These are phyloP conservation scores for Tenthredo distinguenda DNA, from an alignment of 2,888 invertebrate genomes.

Conservation along the genomic window DNA sequence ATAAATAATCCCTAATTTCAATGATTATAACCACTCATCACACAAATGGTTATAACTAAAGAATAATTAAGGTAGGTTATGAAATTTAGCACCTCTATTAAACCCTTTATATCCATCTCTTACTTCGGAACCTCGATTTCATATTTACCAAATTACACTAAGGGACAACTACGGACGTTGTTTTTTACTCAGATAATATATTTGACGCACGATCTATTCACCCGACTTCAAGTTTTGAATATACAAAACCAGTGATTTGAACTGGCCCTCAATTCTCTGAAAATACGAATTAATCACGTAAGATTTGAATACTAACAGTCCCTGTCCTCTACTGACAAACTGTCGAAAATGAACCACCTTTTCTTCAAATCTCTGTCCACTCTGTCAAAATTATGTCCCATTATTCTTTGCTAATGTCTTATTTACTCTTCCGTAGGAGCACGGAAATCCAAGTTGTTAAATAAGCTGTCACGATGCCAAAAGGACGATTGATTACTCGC, in stretches of 20 bases:
- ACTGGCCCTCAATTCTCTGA: background rate
- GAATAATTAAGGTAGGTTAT: background rate
- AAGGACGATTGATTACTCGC: slow-evolving; percentile 66
- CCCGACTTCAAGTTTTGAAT: background rate
- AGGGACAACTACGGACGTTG: background rate
- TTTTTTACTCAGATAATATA: background rate
- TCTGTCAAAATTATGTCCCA: background rate
- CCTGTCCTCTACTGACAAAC: background rate
- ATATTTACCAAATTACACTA: background rate
- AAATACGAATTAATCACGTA: background rate
- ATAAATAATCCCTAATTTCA: background rate
- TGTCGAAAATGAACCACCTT: background rate
- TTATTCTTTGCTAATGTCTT: no score
- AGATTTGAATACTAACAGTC: background rate
- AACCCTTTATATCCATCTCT: background rate
- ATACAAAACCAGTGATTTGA: background rate
- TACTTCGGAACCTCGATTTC: background rate
- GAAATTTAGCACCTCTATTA: background rate
- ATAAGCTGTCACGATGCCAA: slow-evolving; percentile 63
- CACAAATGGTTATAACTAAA: background rate
- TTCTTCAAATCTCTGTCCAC: background rate
- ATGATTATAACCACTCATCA: background rate
- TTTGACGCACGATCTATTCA: background rate
- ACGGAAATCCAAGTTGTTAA: background rate
- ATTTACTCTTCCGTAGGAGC: background rate